Percentiles rank a stretch among this genome's conserved stretches.
Evolutionary conservation across 2,113 vertebrate species (phyloP).

Genomic region (Bubalus kerabau): DNA sequence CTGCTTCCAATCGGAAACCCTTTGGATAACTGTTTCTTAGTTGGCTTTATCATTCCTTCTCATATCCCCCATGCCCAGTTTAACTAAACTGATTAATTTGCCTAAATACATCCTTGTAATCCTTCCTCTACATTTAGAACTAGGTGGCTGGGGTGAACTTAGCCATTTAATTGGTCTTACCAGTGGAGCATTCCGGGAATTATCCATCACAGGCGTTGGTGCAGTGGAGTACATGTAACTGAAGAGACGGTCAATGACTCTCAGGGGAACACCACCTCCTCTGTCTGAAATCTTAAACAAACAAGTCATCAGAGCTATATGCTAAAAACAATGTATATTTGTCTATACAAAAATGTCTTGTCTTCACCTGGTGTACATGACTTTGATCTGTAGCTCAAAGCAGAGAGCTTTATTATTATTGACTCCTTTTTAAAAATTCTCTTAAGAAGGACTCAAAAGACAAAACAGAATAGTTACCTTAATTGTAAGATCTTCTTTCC

Average conservation of each 20-base stretch:
- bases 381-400: background rate
- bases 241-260: slow-evolving; percentile 93
- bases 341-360: background rate
- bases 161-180: slow-evolving; percentile 78
- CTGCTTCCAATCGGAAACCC: background rate
- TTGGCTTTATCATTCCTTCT: background rate
- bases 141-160: background rate
- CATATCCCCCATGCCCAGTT: background rate
- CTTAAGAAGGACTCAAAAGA: background rate
- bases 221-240: slow-evolving; percentile 98
- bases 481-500: slow-evolving; percentile 94
- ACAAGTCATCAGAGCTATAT: background rate
- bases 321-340: background rate
- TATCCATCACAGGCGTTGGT: slow-evolving; percentile 88
- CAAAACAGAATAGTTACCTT: slow-evolving; percentile 83
- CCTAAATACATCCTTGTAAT: background rate
- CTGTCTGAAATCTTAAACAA: slow-evolving; percentile 90
- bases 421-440: background rate
- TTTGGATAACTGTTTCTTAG: background rate
- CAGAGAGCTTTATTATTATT: background rate
- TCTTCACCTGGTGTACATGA: background rate
- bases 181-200: slow-evolving; percentile 89
- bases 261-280: slow-evolving; percentile 94
- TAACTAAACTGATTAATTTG: background rate
- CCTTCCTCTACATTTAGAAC: background rate